A percentile compares a stretch with the other conserved stretches of the same genome.
Conservation (phyloP, 2,888 invertebrate genomes). For the Metallyticus violacea region DNA sequence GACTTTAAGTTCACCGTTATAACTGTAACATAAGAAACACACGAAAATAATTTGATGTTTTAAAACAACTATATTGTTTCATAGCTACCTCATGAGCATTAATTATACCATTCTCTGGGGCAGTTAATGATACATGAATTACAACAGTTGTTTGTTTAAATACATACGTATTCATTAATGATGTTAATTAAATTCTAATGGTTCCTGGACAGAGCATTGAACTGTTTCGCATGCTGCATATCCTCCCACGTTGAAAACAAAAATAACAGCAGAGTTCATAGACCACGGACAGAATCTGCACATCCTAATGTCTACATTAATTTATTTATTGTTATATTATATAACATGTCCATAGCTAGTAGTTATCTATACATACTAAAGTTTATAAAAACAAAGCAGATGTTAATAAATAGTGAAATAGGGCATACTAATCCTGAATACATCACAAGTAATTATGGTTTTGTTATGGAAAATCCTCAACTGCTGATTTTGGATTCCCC, state of each 20-base stretch:
- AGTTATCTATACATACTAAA: too few species aligned
- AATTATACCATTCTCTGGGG: not conserved
- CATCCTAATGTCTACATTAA: not conserved
- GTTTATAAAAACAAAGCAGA: too few species aligned
- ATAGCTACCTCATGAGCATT: not conserved
- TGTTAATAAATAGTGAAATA: too few species aligned
- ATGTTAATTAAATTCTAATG: not conserved
- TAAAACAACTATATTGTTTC: not conserved
- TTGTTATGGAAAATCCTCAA: too few species aligned
- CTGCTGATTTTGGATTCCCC: too few species aligned
- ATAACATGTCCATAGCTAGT: too few species aligned
- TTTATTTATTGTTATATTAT: too few species aligned
- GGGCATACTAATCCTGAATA: too few species aligned
- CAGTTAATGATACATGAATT: not conserved
- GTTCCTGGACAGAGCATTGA: not conserved
- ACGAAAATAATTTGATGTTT: not conserved
- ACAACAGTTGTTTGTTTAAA: not conserved
- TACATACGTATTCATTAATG: not conserved
- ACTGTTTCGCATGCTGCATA: not conserved
- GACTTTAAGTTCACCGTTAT: too few species aligned
- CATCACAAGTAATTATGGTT: too few species aligned
- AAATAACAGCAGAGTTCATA: not conserved
- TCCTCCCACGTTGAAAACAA: not conserved
- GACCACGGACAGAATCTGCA: not conserved
- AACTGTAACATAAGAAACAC: not conserved